Conservation (phyloP, 2,888 invertebrate genomes). For the Andrena chrysosceles region DNA sequence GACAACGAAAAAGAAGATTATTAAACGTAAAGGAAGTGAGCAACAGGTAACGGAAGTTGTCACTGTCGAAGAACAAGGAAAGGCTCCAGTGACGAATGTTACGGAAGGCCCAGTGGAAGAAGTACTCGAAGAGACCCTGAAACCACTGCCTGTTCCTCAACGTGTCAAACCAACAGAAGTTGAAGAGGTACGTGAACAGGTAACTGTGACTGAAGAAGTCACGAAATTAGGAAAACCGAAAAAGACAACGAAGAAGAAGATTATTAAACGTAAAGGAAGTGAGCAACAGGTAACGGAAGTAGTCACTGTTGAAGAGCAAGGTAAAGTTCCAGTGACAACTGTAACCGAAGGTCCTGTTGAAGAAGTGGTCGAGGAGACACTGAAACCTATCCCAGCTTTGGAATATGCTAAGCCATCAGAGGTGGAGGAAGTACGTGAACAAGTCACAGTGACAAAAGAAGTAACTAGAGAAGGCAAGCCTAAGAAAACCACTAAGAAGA, state of each 20-base stretch:
- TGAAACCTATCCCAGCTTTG: slow-evolving; percentile 74
- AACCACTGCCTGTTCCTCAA: slow-evolving; percentile 74
- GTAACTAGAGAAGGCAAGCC: slow-evolving; percentile 78
- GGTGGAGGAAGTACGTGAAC: slow-evolving; percentile 71
- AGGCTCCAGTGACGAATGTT: slow-evolving; percentile 66
- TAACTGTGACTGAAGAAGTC: slow-evolving; percentile 72
- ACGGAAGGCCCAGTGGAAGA: slow-evolving; percentile 76
- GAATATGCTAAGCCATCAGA: slow-evolving; percentile 83
- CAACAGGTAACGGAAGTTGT: slow-evolving; percentile 75
- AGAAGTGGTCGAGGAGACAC: slow-evolving; percentile 82
- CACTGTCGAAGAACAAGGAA: slow-evolving; percentile 72
- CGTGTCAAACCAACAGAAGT: slow-evolving; percentile 83
- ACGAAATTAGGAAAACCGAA: slow-evolving; percentile 69
- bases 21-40: slow-evolving; percentile 78
- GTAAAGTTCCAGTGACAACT: slow-evolving; percentile 63
- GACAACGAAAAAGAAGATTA: slow-evolving; percentile 76
- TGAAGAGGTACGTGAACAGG: slow-evolving; percentile 69
- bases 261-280: slow-evolving; percentile 62
- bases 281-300: slow-evolving; percentile 69
- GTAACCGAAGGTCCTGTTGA: slow-evolving; percentile 78
- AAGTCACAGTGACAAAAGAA: slow-evolving; percentile 68
- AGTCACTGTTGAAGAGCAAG: slow-evolving; percentile 77
- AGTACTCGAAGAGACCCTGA: no score
- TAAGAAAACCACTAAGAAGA: slow-evolving; percentile 40
- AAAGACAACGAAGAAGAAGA: slow-evolving; percentile 70